Evolutionary conservation across 2,888 invertebrate species (phyloP).

Genomic region (Philereme vetulata): DNA sequence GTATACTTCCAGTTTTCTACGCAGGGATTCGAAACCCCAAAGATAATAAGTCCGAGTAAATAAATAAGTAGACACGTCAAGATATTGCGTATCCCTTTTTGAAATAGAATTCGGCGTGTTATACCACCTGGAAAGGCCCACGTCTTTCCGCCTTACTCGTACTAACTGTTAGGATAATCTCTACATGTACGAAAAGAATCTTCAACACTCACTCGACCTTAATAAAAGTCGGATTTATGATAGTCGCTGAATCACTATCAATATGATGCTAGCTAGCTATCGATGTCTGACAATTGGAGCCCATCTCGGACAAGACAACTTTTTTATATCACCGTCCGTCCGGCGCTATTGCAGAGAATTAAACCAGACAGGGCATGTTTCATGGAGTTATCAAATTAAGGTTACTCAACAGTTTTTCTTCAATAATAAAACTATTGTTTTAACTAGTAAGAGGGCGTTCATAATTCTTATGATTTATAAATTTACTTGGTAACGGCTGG

Average conservation of each 20-base stretch:
- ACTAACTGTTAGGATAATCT: slow-evolving; percentile 24
- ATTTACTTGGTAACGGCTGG: too few relatives aligned
- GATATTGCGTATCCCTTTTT: slow-evolving; percentile 42
- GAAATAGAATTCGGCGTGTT: slow-evolving; percentile 43
- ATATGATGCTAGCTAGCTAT: slow-evolving; percentile 29
- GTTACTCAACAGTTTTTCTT: slow-evolving; percentile 7
- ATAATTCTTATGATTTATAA: too few relatives aligned
- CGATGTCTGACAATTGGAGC: slow-evolving; percentile 32
- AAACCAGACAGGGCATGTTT: slow-evolving; percentile 27
- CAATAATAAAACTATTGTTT: slow-evolving; percentile 10
- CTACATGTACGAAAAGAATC: slow-evolving; percentile 46
- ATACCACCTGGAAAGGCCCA: slow-evolving; percentile 48
- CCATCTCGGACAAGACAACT: slow-evolving; percentile 24
- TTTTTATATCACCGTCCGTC: slow-evolving; percentile 31
- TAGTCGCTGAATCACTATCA: slow-evolving; percentile 45
- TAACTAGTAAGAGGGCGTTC: too few relatives aligned
- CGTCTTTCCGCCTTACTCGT: slow-evolving; percentile 23
- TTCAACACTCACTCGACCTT: slow-evolving; percentile 53
- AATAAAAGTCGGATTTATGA: slow-evolving; percentile 47
- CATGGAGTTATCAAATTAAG: slow-evolving; percentile 8
- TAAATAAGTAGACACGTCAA: slow-evolving; percentile 43
- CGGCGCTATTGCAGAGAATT: slow-evolving; percentile 18
- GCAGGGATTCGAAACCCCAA: slow-evolving; percentile 21
- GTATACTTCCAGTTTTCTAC: slow-evolving; percentile 2
- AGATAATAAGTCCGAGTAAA: slow-evolving; percentile 33